Percentiles rank a stretch among this genome's conserved stretches.
These are phyloP conservation scores for Seira musarum DNA, from an alignment of 2,888 invertebrate genomes.

Conservation along the genomic window DNA sequence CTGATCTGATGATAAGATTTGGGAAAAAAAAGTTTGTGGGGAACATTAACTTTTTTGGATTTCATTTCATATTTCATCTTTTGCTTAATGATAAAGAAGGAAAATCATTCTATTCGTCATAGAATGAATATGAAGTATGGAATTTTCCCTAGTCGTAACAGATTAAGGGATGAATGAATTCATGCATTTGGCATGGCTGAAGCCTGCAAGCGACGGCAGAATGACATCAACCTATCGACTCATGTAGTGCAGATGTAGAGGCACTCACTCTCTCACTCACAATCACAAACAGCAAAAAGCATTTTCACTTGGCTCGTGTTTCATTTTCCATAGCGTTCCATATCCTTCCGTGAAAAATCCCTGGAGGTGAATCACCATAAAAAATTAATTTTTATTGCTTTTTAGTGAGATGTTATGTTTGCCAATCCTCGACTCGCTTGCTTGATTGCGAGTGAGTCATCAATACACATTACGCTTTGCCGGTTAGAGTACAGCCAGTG, in stretches of 20 bases:
- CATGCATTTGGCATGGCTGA: too few species aligned
- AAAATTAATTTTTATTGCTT: conserved; percentile 16
- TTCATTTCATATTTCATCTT: conserved; percentile 9
- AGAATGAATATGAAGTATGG: too few species aligned
- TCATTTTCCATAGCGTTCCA: background rate
- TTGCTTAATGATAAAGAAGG: background rate
- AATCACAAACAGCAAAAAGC: background rate
- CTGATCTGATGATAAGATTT: background rate
- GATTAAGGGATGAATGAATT: too few species aligned
- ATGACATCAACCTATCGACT: too few species aligned
- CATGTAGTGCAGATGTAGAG: too few species aligned
- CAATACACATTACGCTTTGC: too few species aligned
- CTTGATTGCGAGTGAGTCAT: too few species aligned
- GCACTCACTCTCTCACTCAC: too few species aligned
- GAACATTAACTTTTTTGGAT: conserved; percentile 10
- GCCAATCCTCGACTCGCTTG: too few species aligned
- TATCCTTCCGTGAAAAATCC: conserved; percentile 8
- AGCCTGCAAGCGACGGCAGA: too few species aligned
- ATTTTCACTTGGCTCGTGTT: background rate
- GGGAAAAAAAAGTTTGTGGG: background rate
- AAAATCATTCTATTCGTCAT: background rate
- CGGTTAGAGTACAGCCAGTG: background rate
- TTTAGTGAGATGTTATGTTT: background rate
- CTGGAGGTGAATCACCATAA: conserved; percentile 18
- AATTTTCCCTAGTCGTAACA: too few species aligned